A percentile compares a stretch with the other conserved stretches of the same genome.
Evolutionary conservation across 2,113 vertebrate species (phyloP).

Genomic region (Mus musculus): GRCm39 chrX:71310501-71311000

Average conservation of each 20-base stretch:
- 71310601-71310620: constrained; percentile 66
- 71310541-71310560: constrained; percentile 70
- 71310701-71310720: background rate
- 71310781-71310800: background rate
- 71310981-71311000: background rate
- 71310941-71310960: background rate
- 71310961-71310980: background rate
- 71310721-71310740: background rate
- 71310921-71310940: background rate
- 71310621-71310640: constrained; percentile 75
- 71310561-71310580: constrained; percentile 65
- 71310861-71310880: background rate
- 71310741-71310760: background rate
- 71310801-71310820: background rate
- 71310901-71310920: background rate
- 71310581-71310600: constrained; percentile 71
- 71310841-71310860: background rate
- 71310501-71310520: constrained; percentile 83
- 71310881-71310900: background rate
- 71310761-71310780: background rate
- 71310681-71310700: background rate
- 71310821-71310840: background rate
- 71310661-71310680: constrained; percentile 1
- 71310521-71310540: constrained; percentile 66
- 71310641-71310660: constrained; percentile 68